These are phyloP conservation scores for Chaetodon auriga DNA, from an alignment of 2,113 vertebrate species.

Conservation along the genomic window DNA sequence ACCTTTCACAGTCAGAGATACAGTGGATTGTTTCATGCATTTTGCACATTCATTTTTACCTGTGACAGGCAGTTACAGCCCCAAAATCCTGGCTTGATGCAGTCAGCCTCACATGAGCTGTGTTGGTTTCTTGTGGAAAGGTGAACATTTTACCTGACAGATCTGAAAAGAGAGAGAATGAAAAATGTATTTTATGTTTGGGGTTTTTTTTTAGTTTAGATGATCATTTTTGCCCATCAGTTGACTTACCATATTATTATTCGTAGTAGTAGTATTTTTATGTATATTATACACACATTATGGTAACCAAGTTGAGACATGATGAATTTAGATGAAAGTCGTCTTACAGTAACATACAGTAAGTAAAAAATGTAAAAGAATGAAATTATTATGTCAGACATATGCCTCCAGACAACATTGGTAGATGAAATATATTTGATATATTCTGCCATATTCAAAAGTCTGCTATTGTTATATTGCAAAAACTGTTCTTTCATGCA, in stretches of 20 bases:
- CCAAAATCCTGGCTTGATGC: neutral
- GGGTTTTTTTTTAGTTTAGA: neutral
- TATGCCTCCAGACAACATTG: neutral
- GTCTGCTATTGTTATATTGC: neutral
- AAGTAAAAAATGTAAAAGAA: neutral
- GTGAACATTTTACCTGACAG: conserved; percentile 77
- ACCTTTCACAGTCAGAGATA: neutral
- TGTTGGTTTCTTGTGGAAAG: conserved; percentile 63
- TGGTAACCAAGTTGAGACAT: neutral
- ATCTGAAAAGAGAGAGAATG: conserved; percentile 50
- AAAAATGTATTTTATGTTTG: neutral
- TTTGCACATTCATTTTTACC: conserved; percentile 38
- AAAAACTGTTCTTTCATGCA: neutral
- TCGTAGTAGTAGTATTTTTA: neutral
- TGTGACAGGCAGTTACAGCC: conserved; percentile 71
- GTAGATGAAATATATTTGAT: neutral
- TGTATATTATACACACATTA: neutral
- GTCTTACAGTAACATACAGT: neutral
- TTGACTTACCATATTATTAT: neutral
- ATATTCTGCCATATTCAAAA: neutral
- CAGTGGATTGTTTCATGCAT: neutral
- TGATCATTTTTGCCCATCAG: neutral
- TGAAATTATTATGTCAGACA: neutral
- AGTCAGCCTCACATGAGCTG: conserved; percentile 52
- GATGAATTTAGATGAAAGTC: neutral